phyloP scores from a whole-genome alignment of 2,113 vertebrate genomes.

The Cheirogaleus medius region DNA sequence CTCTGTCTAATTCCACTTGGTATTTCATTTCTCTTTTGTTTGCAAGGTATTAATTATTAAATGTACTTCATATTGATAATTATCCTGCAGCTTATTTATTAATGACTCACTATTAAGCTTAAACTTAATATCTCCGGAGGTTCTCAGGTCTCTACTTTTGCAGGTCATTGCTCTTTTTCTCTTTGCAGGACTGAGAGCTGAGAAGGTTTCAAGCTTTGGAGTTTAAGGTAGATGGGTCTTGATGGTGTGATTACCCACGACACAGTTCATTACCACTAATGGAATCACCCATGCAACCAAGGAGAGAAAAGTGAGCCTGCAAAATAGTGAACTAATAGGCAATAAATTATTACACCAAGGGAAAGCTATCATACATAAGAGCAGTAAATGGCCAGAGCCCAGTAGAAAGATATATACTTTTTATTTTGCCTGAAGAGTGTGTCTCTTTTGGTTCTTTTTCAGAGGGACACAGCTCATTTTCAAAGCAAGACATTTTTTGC shows the following conservation, averaged over 20 bases:
- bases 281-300: conserved; percentile 56
- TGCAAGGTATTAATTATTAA: conserved; percentile 79
- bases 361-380: background rate
- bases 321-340: conserved; percentile 31
- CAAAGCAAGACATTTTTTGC: background rate
- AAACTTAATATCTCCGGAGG: conserved; percentile 70
- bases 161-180: conserved; percentile 57
- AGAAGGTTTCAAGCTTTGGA: conserved; percentile 33
- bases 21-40: conserved; percentile 76
- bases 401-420: background rate
- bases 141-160: conserved; percentile 60
- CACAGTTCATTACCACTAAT: conserved; percentile 66
- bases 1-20: conserved; percentile 54
- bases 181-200: conserved; percentile 29
- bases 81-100: conserved; percentile 78
- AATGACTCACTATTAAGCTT: conserved; percentile 73
- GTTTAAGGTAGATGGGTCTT: conserved; percentile 59
- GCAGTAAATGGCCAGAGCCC: background rate
- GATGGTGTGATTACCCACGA: conserved; percentile 47
- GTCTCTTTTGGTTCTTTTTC: conserved; percentile 41
- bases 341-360: conserved; percentile 57
- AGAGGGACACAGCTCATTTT: conserved; percentile 15
- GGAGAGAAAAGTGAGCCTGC: conserved; percentile 11
- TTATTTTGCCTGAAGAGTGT: background rate
- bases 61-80: conserved; percentile 73